Base-by-base conservation (phyloP, 2,113 vertebrate genomes). In the Calidris pugnax region DNA sequence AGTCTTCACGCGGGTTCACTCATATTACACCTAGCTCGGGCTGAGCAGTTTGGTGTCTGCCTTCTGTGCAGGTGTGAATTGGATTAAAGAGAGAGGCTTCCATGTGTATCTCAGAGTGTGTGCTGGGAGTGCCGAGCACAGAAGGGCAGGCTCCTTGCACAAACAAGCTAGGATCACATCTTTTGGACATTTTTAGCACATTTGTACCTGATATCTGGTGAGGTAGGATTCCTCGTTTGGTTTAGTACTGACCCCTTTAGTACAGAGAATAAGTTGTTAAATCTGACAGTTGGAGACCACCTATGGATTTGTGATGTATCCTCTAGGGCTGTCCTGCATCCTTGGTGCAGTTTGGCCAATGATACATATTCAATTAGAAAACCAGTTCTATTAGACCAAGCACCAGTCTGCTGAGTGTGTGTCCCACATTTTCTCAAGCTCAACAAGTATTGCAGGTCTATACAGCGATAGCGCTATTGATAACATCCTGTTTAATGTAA, bases 71-170 rank as follows among this genome's bases (percentile, higher is more conserved):
- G 32, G 7, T 63, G 67, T 64, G 14, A 23, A 74, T 57, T 87
- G 55, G 22, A 30, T 71, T 37, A 37, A 12, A 53, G 72, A 55
- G 27, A 16, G 35, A 51, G 14, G 27, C 35, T 84, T 80, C 19
- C 62, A 37, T 51, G n/a, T 4, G 0, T 16, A 20, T 50, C 37
- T 59, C 33, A 7, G 39, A 18, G 22, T 5, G 8, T 2, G 0
- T 81, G 74, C 32, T 47, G 56, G 56, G 66, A 68, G 26, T 11
- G 22, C 47, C 0, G 0, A 67, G 48, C 77, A 22, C 0, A 0
- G 37, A 57, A 7, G 2, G 1, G 14, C 12, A n/a, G 6, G 11
- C 5, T 56, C 21, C 45, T 73, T 39, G 41, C 19, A 9, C 33
- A 59, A 45, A 39, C 11, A 26, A 12, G 9, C 35, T 79, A 56